Evolutionary conservation across 2,797 vertebrate genomes (phyloP).

Genomic region (Octomys mimax): DNA sequence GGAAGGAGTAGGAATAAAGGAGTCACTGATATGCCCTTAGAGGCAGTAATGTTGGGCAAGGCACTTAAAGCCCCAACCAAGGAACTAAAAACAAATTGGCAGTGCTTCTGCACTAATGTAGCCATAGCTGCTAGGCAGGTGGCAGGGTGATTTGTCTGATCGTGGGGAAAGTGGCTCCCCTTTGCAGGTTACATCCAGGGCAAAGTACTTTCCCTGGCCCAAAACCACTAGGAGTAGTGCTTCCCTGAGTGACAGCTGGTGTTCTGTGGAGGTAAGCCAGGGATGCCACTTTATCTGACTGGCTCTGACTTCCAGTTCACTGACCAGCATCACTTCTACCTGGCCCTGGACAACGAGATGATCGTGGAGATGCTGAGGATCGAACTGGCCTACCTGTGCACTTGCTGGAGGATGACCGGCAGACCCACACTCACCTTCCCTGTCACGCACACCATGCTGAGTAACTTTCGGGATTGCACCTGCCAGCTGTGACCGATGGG

Average conservation of each 20-base stretch:
- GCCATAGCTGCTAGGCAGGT: neutral
- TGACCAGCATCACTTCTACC: constrained; percentile 98
- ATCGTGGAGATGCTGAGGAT: constrained; percentile 98
- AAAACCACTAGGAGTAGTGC: neutral
- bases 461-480: constrained; percentile 86
- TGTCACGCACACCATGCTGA: constrained; percentile 96
- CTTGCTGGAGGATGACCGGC: constrained; percentile 98
- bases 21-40: constrained; percentile 56
- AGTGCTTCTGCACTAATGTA: neutral
- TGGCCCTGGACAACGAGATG: constrained; percentile 99
- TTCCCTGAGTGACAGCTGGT: neutral
- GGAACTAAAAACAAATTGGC: neutral
- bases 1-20: neutral
- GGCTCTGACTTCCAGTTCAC: constrained; percentile 92
- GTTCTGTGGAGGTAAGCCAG: neutral
- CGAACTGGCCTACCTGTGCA: constrained; percentile 97
- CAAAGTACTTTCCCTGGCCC: constrained; percentile 22
- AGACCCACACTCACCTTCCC: constrained; percentile 97
- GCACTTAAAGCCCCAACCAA: neutral
- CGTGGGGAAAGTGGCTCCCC: neutral
- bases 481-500: neutral
- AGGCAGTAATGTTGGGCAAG: neutral
- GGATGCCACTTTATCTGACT: constrained; percentile 17
- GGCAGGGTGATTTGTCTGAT: constrained; percentile 1
- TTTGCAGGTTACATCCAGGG: neutral